Conservation (phyloP, 2,888 invertebrate species). For the Candidula unifasciata region DNA sequence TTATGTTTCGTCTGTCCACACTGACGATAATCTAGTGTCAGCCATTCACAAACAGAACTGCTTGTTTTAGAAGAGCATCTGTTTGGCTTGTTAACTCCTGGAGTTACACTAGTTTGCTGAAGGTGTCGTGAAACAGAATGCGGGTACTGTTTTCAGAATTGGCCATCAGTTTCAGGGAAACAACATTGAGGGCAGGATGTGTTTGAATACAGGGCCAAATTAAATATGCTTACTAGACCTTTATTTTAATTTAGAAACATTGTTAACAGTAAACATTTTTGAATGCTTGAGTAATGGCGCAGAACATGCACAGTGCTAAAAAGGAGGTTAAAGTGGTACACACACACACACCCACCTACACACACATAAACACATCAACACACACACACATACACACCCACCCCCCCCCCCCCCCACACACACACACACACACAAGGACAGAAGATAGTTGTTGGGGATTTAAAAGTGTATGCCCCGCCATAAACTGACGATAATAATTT, state of each 20-base stretch:
- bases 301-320: background rate
- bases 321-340: background rate
- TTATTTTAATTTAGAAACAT: background rate
- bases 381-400: too few relatives aligned
- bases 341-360: too few relatives aligned
- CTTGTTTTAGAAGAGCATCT: background rate
- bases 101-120: slow-evolving; percentile 13
- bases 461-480: too few relatives aligned
- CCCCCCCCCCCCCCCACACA: too few relatives aligned
- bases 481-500: too few relatives aligned
- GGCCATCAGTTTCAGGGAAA: background rate
- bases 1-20: background rate
- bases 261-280: background rate
- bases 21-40: slow-evolving; percentile 14
- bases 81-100: background rate
- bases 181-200: background rate
- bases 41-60: background rate
- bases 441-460: too few relatives aligned
- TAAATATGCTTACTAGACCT: background rate
- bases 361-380: too few relatives aligned
- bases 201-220: background rate
- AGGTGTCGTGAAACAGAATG: background rate
- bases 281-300: too few relatives aligned
- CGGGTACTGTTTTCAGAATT: background rate
- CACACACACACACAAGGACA: too few relatives aligned